Conservation (phyloP, 2,113 vertebrate genomes). For the Peromyscus leucopus region DNA sequence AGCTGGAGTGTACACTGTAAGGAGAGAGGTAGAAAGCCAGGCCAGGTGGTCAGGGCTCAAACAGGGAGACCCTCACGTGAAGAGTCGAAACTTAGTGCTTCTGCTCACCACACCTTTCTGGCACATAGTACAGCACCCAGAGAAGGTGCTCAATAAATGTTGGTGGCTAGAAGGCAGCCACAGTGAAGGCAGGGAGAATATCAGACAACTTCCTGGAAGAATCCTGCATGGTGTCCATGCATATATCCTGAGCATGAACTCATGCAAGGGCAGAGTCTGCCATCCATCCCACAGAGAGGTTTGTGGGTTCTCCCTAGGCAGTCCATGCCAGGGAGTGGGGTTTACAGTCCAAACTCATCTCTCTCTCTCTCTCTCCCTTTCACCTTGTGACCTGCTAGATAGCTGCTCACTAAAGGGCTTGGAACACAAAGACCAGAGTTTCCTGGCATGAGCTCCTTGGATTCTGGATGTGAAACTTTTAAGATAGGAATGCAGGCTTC, state of each 20-base stretch:
- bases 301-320: background rate
- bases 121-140: background rate
- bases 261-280: background rate
- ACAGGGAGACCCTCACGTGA: background rate
- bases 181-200: background rate
- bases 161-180: background rate
- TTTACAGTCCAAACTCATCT: background rate
- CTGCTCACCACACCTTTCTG: background rate
- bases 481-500: slow-evolving; percentile 21
- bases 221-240: background rate
- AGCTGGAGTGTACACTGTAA: background rate
- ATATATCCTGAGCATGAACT: background rate
- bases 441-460: background rate
- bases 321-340: background rate
- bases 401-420: background rate
- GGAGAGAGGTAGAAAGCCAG: background rate
- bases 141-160: background rate
- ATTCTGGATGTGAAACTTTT: slow-evolving; percentile 54
- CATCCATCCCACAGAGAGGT: background rate
- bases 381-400: background rate
- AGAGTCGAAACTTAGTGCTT: background rate
- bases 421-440: background rate
- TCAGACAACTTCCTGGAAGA: background rate
- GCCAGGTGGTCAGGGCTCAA: background rate
- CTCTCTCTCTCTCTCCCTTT: background rate